Percentiles rank a stretch among this genome's conserved stretches.
These are phyloP conservation scores for Hylia prasina DNA, from an alignment of 2,113 vertebrate species.

Conservation along the genomic window DNA sequence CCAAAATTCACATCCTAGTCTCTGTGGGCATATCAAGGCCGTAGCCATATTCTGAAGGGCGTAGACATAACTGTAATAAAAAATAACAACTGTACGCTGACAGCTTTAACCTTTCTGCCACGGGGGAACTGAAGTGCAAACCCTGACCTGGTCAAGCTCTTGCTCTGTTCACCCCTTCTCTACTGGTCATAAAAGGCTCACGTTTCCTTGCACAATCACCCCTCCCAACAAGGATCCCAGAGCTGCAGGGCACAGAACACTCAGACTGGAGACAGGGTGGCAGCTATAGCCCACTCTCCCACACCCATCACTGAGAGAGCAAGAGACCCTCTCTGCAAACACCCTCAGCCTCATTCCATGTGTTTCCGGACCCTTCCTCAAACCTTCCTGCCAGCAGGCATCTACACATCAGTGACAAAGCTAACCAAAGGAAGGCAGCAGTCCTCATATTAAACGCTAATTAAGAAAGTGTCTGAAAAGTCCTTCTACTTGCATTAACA, in stretches of 20 bases:
- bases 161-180: not conserved
- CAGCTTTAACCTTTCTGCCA: conserved; percentile 14
- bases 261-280: not conserved
- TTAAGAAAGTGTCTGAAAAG: not conserved
- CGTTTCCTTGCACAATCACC: not conserved
- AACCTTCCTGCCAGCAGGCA: not conserved
- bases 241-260: not conserved
- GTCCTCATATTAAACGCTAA: not conserved
- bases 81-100: not conserved
- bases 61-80: not conserved
- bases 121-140: not conserved
- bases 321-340: not conserved
- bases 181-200: not conserved
- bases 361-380: not conserved
- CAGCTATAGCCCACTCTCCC: not conserved
- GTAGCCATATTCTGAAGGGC: not conserved
- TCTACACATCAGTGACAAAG: not conserved
- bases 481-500: not conserved
- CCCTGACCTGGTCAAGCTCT: not conserved
- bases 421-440: not conserved
- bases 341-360: not conserved
- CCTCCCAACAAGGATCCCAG: not conserved
- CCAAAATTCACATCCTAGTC: conserved; percentile 13
- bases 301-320: not conserved
- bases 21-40: not conserved